Evolutionary conservation across 2,888 invertebrate species (phyloP), one percentile per base, ranked within the genome.

Genomic region (Nomada fabriciana): DNA sequence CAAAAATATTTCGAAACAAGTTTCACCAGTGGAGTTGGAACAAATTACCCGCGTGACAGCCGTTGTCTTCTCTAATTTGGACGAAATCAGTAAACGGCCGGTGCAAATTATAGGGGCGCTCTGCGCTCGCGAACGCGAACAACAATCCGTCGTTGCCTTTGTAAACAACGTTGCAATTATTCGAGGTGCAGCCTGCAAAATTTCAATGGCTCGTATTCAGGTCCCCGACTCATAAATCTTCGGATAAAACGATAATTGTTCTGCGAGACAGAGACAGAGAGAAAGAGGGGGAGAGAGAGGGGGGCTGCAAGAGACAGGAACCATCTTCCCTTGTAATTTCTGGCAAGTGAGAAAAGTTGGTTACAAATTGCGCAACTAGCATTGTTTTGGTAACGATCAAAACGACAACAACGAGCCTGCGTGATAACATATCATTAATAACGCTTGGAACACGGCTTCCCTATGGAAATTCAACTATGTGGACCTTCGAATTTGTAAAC

Each of bases 351-450:
- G 87, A 81, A 86, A 87, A 87, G 74, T 87, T 74, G 69, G 67
- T 57, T 87, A 85, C 82, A 85, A 87, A 86, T 85, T 85, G 76
- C 52, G 63, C 72, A 42, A n/a, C 69, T 25, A 5, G 61, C 78
- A 79, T 85, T 86, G 86, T 85, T 36, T 82, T 63, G 59, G 25
- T 65, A 47, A 69, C 69, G 85, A 87, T 87, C 87, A 74, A 72
- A 74, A 72, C 78, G 67, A 87, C 79, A 75, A 82, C 79, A 59
- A 64, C 61, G 52, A 55, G 52, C 43, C 84, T 65, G 84, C 85
- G 82, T 85, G 82, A 78, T 81, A 86, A 82, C 75, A 23, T 81
- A 87, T 76, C 87, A 84, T 78, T 85, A 86, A 82, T 82, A 82
- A 82, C 69, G 29, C 23, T 15, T 4, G 42, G 36, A 55, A 47